A percentile compares a stretch with the other conserved stretches of the same genome.
Evolutionary conservation across 2,888 invertebrate genomes (phyloP).

Genomic region (Conops quadrifasciatus): DNA sequence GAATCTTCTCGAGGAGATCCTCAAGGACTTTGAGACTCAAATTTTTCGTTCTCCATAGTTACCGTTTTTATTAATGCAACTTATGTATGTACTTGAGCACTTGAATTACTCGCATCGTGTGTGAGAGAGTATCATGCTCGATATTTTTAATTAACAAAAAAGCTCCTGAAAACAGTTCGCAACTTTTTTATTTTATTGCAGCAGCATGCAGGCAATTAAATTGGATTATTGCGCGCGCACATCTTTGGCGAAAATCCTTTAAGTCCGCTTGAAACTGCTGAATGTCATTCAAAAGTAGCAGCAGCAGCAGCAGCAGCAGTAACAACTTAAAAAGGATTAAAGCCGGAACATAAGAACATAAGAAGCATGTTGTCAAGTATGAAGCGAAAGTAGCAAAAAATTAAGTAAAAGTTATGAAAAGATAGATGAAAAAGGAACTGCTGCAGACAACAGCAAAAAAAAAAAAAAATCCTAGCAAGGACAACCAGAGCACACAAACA

Average conservation of each 20-base stretch:
- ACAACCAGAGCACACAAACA: background rate
- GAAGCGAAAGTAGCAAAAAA: slow-evolving; percentile 12
- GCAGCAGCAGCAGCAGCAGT: background rate
- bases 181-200: too few species aligned
- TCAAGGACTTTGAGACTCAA: too few species aligned
- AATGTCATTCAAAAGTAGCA: background rate
- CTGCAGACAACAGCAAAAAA: background rate
- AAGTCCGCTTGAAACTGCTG: background rate
- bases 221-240: slow-evolving; percentile 21
- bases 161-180: too few species aligned
- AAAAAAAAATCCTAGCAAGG: background rate
- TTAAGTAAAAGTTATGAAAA: slow-evolving; percentile 24
- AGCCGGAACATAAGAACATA: slow-evolving; percentile 14
- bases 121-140: too few species aligned
- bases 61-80: too few species aligned
- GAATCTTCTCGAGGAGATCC: too few species aligned
- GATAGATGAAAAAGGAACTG: slow-evolving; percentile 5
- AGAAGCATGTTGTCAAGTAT: slow-evolving; percentile 17
- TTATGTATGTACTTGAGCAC: too few species aligned
- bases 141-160: too few species aligned
- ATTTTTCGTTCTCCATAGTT: too few species aligned
- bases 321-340: slow-evolving; percentile 30
- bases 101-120: too few species aligned
- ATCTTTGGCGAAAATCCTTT: slow-evolving; percentile 2
- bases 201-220: slow-evolving; percentile 29